phyloP scores from a whole-genome alignment of 1,140 invertebrate species.

The Ceratina calcarata region DNA sequence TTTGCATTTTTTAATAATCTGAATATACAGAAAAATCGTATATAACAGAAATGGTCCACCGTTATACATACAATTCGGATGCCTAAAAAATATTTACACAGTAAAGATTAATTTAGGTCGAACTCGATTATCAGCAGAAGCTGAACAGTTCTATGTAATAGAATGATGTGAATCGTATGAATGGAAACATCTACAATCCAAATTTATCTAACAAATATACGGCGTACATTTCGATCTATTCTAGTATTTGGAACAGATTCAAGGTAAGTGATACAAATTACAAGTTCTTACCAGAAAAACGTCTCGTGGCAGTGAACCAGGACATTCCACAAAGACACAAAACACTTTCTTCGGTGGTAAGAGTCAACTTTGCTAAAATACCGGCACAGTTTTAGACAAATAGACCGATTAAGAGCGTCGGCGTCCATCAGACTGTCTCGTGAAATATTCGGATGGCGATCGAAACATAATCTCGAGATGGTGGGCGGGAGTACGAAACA shows the following conservation, averaged over 20 bases:
- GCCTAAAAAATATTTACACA: too few species aligned
- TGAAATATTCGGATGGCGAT: conserved; percentile 31
- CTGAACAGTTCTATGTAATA: too few species aligned
- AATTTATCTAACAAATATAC: background rate
- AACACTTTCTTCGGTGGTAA: background rate
- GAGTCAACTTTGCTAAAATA: conserved; percentile 25
- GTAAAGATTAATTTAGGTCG: too few species aligned
- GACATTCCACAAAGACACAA: background rate
- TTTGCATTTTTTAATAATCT: too few species aligned
- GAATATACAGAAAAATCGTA: too few species aligned
- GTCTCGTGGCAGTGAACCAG: background rate
- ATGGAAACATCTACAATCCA: background rate
- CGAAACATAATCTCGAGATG: conserved; percentile 38
- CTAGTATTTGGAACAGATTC: conserved; percentile 12
- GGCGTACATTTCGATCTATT: conserved; percentile 23
- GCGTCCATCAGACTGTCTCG: conserved; percentile 17
- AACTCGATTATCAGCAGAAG: too few species aligned
- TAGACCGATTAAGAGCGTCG: conserved; percentile 32
- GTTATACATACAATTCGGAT: too few species aligned
- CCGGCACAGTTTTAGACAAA: conserved; percentile 7
- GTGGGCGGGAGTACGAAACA: conserved; percentile 2
- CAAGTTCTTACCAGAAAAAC: conserved; percentile 18
- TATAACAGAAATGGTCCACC: too few species aligned
- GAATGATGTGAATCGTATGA: background rate
- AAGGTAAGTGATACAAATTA: conserved; percentile 23